phyloP scores from a whole-genome alignment of 2,113 vertebrate species.

The Ceyx cyanopectus region DNA sequence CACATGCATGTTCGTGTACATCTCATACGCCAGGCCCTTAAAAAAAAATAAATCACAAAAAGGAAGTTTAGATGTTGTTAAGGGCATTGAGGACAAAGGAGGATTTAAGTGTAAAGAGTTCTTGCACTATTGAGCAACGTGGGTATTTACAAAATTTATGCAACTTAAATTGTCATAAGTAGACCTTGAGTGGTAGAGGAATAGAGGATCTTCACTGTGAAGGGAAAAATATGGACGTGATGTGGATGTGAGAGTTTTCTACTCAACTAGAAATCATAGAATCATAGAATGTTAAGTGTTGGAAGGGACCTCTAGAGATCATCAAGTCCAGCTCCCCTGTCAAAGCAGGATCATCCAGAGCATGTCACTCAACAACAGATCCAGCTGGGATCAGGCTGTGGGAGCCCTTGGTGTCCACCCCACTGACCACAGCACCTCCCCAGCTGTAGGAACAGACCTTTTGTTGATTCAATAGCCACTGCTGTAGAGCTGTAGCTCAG shows the following conservation, averaged over 20 bases:
- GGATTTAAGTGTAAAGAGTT: neutral
- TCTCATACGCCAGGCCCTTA: neutral
- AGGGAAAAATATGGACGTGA: neutral
- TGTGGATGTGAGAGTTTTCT: neutral
- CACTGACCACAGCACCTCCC: neutral
- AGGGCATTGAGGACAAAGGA: neutral
- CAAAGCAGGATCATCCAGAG: no score
- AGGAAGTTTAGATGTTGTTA: neutral
- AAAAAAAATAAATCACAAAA: neutral
- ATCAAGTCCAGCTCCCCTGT: no score
- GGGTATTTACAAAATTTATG: neutral
- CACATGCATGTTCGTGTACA: fast-evolving
- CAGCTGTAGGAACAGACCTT: neutral
- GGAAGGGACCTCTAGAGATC: no score
- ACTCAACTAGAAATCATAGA: no score
- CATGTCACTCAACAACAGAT: no score
- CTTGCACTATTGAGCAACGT: neutral
- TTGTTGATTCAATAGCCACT: fast-evolving
- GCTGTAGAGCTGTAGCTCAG: neutral
- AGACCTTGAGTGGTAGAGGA: no score
- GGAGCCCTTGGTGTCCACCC: fast-evolving
- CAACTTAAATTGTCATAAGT: neutral
- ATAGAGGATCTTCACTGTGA: neutral
- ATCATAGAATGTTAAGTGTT: no score
- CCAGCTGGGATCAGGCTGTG: neutral